Evolutionary conservation across 2,797 vertebrate genomes (phyloP).

Genomic region (Molossus alvarezi): DNA sequence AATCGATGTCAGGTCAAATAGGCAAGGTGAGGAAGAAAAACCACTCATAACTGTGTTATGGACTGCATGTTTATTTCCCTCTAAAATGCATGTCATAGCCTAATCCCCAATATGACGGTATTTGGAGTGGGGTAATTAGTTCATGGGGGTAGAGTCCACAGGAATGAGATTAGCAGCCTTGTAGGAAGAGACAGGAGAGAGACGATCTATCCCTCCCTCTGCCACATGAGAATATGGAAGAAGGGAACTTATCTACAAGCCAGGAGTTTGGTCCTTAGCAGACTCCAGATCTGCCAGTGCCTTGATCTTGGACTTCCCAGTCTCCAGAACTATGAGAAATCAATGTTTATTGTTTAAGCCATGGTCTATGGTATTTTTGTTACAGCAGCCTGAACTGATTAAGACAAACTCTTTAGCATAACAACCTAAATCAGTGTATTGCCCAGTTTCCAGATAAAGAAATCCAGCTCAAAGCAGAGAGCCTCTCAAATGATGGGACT

Average conservation of each 20-base stretch:
- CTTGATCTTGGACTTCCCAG: background rate
- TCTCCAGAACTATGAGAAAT: background rate
- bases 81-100: background rate
- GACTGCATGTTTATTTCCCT: background rate
- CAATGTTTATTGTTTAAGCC: background rate
- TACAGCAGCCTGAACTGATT: background rate
- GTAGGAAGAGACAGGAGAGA: background rate
- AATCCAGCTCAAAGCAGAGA: background rate
- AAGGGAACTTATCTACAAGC: background rate
- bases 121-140: background rate
- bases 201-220: background rate
- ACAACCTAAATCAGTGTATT: background rate
- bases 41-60: background rate
- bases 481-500: background rate
- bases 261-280: background rate
- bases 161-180: background rate
- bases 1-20: background rate
- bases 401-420: constrained; percentile 26
- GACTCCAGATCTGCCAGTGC: background rate
- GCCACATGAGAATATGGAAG: background rate
- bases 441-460: constrained; percentile 20
- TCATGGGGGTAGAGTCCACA: background rate
- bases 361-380: background rate
- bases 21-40: background rate
- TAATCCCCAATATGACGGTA: background rate